Conservation (phyloP, 2,888 invertebrate genomes). For the Athripsodes cinereus region DNA sequence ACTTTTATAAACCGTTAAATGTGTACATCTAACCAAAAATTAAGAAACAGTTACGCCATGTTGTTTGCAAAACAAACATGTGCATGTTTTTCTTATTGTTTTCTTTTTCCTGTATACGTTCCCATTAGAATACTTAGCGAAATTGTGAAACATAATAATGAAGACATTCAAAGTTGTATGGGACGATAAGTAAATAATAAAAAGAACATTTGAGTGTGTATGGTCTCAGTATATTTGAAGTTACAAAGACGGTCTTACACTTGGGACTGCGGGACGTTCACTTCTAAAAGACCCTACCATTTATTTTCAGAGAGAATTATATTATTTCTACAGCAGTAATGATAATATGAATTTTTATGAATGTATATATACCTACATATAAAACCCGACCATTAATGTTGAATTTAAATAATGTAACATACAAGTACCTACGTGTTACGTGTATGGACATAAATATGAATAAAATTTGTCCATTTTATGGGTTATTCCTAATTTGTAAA, state of each 20-base stretch:
- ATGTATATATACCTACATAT: no score
- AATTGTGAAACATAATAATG: background rate
- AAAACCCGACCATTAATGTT: no score
- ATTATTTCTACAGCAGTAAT: no score
- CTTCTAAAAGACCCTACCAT: background rate
- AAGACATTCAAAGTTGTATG: background rate
- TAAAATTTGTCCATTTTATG: no score
- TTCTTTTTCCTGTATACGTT: background rate
- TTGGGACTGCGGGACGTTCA: background rate
- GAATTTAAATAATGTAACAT: no score
- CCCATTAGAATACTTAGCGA: background rate
- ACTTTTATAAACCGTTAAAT: background rate
- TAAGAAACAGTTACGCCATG: no score
- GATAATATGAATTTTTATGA: no score
- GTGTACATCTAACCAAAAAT: background rate
- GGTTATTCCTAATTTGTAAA: no score
- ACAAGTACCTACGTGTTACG: no score
- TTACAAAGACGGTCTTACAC: background rate
- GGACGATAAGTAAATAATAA: background rate
- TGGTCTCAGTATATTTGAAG: background rate
- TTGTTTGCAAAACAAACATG: no score
- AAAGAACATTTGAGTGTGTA: background rate
- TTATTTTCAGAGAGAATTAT: no score
- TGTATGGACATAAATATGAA: no score
- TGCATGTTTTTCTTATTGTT: background rate